Percentiles rank a stretch among this genome's conserved stretches.
These are phyloP conservation scores for Phataginus tricuspis DNA, from an alignment of 2,797 vertebrate species.

Conservation along the genomic window DNA sequence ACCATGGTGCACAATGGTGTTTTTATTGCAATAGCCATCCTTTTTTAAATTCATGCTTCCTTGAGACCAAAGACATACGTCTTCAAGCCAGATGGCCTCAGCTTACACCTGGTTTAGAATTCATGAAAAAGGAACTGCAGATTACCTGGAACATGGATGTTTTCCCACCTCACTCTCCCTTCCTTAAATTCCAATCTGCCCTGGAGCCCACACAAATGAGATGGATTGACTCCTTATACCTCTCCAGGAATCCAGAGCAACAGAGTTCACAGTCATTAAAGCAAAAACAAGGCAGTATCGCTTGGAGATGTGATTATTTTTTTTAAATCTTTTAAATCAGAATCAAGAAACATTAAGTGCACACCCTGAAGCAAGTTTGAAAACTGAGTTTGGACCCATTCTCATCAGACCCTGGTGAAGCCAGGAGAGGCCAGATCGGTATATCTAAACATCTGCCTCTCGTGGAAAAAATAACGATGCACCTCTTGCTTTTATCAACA, in stretches of 20 bases:
- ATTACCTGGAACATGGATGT: too few relatives aligned
- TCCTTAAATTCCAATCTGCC: background rate
- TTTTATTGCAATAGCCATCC: background rate
- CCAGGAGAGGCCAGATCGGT: background rate
- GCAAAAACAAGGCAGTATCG: background rate
- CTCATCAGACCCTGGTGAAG: background rate
- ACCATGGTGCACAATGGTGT: background rate
- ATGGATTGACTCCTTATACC: background rate
- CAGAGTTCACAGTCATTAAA: background rate
- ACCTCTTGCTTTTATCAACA: background rate
- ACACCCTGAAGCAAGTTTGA: background rate
- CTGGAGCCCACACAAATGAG: background rate
- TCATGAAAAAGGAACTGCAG: background rate
- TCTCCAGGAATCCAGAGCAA: background rate
- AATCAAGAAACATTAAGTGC: background rate
- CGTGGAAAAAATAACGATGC: background rate
- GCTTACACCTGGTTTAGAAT: background rate
- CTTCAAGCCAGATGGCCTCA: background rate
- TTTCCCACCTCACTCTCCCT: background rate
- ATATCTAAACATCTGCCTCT: background rate
- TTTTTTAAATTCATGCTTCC: background rate
- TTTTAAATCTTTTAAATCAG: background rate
- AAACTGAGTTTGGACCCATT: background rate
- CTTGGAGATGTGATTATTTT: background rate
- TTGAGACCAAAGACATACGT: background rate